These are phyloP conservation scores for Laterallus jamaicensis DNA, from an alignment of 2,113 vertebrate genomes.

Conservation along the genomic window DNA sequence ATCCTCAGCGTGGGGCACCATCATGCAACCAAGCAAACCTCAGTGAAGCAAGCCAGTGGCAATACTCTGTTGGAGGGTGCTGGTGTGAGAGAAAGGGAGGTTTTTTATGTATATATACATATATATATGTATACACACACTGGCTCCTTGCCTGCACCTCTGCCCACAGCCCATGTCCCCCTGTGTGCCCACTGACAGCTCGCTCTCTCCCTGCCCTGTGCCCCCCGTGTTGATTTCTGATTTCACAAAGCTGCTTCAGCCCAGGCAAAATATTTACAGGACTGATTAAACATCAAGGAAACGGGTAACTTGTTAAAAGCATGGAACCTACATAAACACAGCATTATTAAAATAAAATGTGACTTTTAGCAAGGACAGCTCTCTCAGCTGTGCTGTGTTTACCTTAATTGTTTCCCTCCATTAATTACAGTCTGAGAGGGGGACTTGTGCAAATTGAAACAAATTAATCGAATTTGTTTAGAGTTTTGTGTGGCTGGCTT, in stretches of 20 bases:
- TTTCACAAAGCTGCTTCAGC: background rate
- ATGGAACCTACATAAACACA: background rate
- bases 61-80: accelerated
- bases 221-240: background rate
- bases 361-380: conserved; percentile 45
- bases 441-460: conserved; percentile 67
- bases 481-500: conserved; percentile 51
- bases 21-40: background rate
- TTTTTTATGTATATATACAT: too few species aligned
- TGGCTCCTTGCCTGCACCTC: background rate
- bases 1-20: accelerated
- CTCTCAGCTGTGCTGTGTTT: conserved; percentile 37
- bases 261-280: conserved; percentile 37
- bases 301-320: background rate
- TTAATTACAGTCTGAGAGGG: conserved; percentile 63
- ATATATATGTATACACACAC: too few species aligned
- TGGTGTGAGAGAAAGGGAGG: background rate
- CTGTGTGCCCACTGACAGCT: accelerated
- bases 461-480: conserved; percentile 69
- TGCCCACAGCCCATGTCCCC: background rate
- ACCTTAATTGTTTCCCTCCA: conserved; percentile 54
- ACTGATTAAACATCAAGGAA: conserved; percentile 4
- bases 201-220: accelerated
- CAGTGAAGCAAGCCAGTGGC: too few species aligned
- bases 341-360: conserved; percentile 37